Conservation (phyloP, 2,797 vertebrate genomes). For the Rhodeus uyekii region DNA sequence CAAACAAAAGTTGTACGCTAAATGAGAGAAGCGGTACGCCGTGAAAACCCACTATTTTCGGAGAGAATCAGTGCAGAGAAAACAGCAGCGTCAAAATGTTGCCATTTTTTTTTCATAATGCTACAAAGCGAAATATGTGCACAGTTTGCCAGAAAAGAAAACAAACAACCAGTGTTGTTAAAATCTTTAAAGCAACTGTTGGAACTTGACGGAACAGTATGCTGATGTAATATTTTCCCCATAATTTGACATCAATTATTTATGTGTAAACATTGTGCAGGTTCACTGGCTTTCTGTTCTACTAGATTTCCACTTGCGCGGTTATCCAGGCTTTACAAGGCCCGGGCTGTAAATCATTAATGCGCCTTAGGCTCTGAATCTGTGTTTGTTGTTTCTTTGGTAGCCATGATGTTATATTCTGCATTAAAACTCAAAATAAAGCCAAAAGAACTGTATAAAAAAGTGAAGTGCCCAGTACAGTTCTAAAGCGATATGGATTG, state of each 20-base stretch:
- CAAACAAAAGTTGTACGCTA: no score
- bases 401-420: background rate
- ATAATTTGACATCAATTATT: conserved; percentile 24
- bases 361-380: conserved; percentile 26
- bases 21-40: no score
- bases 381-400: background rate
- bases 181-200: conserved; percentile 2
- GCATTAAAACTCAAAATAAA: conserved; percentile 5
- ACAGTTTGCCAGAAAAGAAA: background rate
- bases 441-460: background rate
- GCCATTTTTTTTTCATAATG: no score
- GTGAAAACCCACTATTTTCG: no score
- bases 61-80: no score
- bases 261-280: conserved; percentile 11
- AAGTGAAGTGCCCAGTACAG: background rate
- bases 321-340: background rate
- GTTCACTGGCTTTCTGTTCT: conserved; percentile 17
- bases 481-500: background rate
- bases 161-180: background rate
- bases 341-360: conserved; percentile 31
- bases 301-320: conserved; percentile 5
- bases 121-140: background rate
- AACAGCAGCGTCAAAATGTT: no score
- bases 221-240: conserved; percentile 5
- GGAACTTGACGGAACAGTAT: background rate